Evolutionary conservation across 37 sponge, comb jelly and placozoan species (phyloP).

Genomic region (Bolinopsis microptera): DNA sequence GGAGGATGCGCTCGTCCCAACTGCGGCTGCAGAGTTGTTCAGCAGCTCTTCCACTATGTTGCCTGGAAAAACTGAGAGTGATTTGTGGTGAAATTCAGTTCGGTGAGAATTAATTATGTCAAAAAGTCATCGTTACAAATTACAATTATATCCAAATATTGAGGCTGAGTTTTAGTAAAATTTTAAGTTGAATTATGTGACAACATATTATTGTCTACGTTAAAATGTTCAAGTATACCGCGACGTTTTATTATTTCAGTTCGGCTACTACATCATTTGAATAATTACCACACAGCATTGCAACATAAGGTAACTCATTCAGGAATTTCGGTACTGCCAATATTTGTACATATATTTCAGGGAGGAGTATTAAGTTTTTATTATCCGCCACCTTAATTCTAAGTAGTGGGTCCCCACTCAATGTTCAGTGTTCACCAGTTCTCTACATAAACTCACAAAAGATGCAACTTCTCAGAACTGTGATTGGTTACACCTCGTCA

Average conservation of each 20-base stretch:
- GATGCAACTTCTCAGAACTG: background rate
- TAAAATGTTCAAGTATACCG: no score
- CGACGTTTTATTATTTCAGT: no score
- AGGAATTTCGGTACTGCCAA: background rate
- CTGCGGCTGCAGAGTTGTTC: background rate
- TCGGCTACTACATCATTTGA: no score
- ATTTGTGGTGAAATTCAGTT: background rate
- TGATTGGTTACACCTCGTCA: background rate
- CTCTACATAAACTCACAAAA: background rate
- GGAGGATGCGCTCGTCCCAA: background rate
- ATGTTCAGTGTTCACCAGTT: background rate
- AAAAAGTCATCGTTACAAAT: no score
- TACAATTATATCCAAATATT: no score
- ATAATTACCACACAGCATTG: no score
- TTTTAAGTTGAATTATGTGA: no score
- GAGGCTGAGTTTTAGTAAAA: no score
- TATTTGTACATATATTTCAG: background rate
- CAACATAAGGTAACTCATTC: background rate
- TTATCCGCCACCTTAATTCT: background rate
- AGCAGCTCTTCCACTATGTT: slow-evolving; percentile 22
- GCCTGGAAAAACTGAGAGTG: background rate
- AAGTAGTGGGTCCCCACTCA: background rate
- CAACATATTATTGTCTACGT: no score
- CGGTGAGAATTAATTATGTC: no score
- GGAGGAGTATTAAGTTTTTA: background rate